phyloP scores from a whole-genome alignment of 2,797 vertebrate species.

The Gouania willdenowi region DNA sequence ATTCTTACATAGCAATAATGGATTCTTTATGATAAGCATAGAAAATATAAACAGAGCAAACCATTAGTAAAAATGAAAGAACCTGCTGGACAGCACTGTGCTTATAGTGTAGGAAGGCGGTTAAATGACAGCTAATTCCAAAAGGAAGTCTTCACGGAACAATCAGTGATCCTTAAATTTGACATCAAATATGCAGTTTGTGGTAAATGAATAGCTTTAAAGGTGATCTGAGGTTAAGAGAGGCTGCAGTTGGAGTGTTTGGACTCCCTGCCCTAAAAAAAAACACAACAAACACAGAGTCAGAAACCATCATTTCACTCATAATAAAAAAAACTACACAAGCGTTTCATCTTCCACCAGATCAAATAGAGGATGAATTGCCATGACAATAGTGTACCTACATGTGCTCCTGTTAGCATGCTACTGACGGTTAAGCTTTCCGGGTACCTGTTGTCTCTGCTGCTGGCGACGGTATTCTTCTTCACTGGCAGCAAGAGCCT shows the following conservation, averaged over 20 bases:
- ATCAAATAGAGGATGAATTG: conserved; percentile 2
- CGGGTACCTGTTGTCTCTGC: conserved; percentile 82
- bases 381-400: conserved; percentile 59
- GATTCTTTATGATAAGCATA: conserved; percentile 64
- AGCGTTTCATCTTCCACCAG: conserved; percentile 19
- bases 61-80: conserved; percentile 61
- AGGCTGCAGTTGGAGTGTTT: conserved; percentile 75
- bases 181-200: conserved; percentile 31
- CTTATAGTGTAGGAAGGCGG: conserved; percentile 57
- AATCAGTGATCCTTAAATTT: conserved; percentile 40
- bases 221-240: conserved; percentile 54
- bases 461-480: conserved; percentile 79
- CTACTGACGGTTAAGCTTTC: conserved; percentile 73
- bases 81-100: conserved; percentile 55
- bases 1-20: conserved; percentile 62
- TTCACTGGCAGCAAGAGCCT: conserved; percentile 81
- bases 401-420: conserved; percentile 64
- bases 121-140: conserved; percentile 32
- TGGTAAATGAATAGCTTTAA: conserved; percentile 23
- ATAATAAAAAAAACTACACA: background rate
- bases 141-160: conserved; percentile 38
- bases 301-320: background rate
- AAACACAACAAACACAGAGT: conserved; percentile 21
- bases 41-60: conserved; percentile 78
- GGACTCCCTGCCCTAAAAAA: conserved; percentile 64